Percentiles rank a stretch among this genome's conserved stretches.
phyloP scores from a whole-genome alignment of 2,113 vertebrate species.

The Poeciliopsis prolifica region DNA sequence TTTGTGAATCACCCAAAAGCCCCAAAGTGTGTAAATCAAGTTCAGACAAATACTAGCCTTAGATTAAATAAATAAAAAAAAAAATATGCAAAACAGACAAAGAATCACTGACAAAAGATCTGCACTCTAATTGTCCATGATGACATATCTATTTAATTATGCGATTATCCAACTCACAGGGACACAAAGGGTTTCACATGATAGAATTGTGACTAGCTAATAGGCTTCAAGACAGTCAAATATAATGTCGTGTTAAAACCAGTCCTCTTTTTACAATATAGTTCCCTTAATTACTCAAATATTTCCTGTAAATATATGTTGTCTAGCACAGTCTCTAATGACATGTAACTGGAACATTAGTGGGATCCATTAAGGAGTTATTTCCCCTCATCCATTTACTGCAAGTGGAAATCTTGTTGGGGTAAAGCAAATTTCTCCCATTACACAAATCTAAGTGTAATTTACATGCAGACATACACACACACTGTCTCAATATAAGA shows the following conservation, averaged over 20 bases:
- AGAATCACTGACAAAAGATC: neutral
- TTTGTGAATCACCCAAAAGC: no score
- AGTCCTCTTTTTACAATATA: conserved; percentile 43
- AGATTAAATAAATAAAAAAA: conserved; percentile 42
- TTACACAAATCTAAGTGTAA: conserved; percentile 21
- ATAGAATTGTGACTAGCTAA: conserved; percentile 52
- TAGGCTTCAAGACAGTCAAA: conserved; percentile 56
- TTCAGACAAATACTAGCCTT: conserved; percentile 24
- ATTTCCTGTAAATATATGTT: conserved; percentile 72
- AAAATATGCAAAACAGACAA: conserved; percentile 17
- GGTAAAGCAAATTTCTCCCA: conserved; percentile 37
- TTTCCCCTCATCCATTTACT: conserved; percentile 40
- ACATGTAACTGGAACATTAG: conserved; percentile 63
- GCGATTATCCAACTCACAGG: conserved; percentile 40
- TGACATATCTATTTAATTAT: conserved; percentile 60
- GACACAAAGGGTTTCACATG: conserved; percentile 50
- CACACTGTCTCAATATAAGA: neutral
- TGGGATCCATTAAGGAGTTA: conserved; percentile 59
- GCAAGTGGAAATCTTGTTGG: conserved; percentile 6
- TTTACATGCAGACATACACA: neutral
- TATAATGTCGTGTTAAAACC: conserved; percentile 66
- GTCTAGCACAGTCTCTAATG: conserved; percentile 67
- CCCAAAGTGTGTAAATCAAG: no score
- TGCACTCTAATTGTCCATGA: conserved; percentile 42
- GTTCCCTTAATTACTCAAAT: conserved; percentile 76